Base-by-base conservation (phyloP, 2,888 invertebrate genomes). In the Drosophila antonietae region DNA sequence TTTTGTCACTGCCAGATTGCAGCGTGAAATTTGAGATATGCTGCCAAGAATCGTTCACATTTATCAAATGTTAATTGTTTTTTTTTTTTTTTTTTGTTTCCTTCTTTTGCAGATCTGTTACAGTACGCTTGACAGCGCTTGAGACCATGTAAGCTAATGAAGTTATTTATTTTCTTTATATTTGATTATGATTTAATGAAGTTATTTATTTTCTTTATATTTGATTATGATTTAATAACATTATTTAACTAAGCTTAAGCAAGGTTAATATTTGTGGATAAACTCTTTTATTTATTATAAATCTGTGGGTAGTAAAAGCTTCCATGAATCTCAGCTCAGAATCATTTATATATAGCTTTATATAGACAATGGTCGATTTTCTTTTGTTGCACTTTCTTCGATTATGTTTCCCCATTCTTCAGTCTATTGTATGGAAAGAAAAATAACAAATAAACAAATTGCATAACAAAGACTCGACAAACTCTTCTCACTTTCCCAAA, bases 1-100 rank as follows among this genome's bases (percentile, higher is more conserved):
- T 82, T 82, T 82, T 71, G 60, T 71, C 75, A 71, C 44, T 60
- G 62, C 20, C 43, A 58, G 60, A 44, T 74, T 51, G 55, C 73
- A 37, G 18, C 44, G 61, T 6, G 15, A 41, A 52, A 41, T 49
- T 49, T 14, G 4, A 39, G 51, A 31, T 65, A 59, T 35, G 33
- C 41, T 55, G 37, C 41, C 23, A 49, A 47, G 62, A 44, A 59
- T 60, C 55, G 51, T 41, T 15, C n/a, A 14, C 46, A 55, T 70
- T 57, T 67, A 43, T 41, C 23, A 66, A 58, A 53, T 56, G n/a
- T 44, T 51, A 41, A 52, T 10, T 31, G 12, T 10, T 31, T 7
- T 8, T 49, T 43, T 58, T 10, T 23, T 23, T 23, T 2, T 23
- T 23, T 23, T n/a, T n/a, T n/a, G 4, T 43, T 39, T 49, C 55